A percentile compares a stretch with the other conserved stretches of the same genome.
These are phyloP conservation scores for Subacronicta megacephala DNA, from an alignment of 2,888 invertebrate species.

Conservation along the genomic window DNA sequence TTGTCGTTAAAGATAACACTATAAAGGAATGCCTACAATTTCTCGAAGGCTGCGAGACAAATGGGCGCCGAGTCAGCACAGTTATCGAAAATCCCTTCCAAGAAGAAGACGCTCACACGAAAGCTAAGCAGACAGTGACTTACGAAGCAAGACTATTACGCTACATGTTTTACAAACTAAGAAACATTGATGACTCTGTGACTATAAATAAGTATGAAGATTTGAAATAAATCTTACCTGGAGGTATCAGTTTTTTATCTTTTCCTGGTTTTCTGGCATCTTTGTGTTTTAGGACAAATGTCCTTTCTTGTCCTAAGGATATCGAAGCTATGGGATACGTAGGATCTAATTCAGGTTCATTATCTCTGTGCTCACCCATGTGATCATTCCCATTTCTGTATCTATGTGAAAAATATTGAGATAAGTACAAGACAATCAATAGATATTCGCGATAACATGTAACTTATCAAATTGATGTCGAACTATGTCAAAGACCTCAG, in stretches of 20 bases:
- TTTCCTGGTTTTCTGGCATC: conserved; percentile 86
- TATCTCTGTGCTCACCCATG: conserved; percentile 93
- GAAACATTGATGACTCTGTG: conserved; percentile 87
- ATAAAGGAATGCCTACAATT: conserved; percentile 96
- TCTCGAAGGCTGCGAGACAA: conserved; percentile 96
- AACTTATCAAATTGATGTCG: not conserved
- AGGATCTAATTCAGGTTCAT: conserved; percentile 91
- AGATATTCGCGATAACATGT: not conserved
- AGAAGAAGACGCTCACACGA: conserved; percentile 91
- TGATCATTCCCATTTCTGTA: conserved; percentile 92
- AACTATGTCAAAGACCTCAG: not conserved
- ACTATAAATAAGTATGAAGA: conserved; percentile 88
- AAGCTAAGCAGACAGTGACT: conserved; percentile 96
- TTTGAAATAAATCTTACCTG: conserved; percentile 85
- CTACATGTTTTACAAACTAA: conserved; percentile 93
- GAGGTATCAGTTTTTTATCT: conserved; percentile 78
- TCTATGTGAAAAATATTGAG: conserved; percentile 71
- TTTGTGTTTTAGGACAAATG: conserved; percentile 91
- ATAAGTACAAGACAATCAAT: conserved; percentile 1
- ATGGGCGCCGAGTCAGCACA: conserved; percentile 95
- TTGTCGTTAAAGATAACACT: conserved; percentile 95
- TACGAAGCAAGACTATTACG: conserved; percentile 96
- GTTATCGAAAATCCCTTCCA: conserved; percentile 95
- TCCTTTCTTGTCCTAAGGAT: conserved; percentile 91
- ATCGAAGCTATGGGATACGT: conserved; percentile 91